Evolutionary conservation across 2,888 invertebrate genomes (phyloP).

Genomic region (Octonoba sinensis): DNA sequence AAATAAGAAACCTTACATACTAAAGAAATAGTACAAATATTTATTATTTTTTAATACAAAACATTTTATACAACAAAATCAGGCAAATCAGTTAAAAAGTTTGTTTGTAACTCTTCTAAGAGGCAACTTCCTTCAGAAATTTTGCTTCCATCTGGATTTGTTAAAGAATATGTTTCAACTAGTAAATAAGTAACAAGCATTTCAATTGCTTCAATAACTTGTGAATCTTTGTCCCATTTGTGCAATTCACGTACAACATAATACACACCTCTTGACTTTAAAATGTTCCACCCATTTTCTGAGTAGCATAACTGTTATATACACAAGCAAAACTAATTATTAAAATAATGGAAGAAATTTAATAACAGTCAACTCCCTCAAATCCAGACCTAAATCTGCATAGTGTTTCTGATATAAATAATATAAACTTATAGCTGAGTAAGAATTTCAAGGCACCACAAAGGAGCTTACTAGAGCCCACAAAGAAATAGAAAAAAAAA

Average conservation of each 20-base stretch:
- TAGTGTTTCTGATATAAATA: too few species aligned
- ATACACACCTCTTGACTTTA: constrained; percentile 23
- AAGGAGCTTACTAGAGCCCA: too few species aligned
- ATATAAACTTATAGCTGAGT: too few species aligned
- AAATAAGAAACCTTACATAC: too few species aligned
- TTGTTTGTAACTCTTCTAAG: constrained; percentile 11
- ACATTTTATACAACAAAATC: constrained; percentile 21
- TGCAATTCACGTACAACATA: constrained; percentile 29
- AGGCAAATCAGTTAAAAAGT: constrained; percentile 28
- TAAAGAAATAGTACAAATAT: too few species aligned
- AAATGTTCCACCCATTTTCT: constrained; percentile 33
- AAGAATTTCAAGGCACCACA: too few species aligned
- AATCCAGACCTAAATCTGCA: too few species aligned
- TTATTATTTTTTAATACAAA: too few species aligned
- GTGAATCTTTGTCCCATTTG: constrained; percentile 11
- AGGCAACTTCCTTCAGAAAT: neutral
- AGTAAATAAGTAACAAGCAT: constrained; percentile 23
- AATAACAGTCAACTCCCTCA: too few species aligned
- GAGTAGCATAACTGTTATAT: constrained; percentile 33
- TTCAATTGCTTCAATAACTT: constrained; percentile 27
- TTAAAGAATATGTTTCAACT: constrained; percentile 11
- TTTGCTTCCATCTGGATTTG: neutral
- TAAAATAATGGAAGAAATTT: too few species aligned
- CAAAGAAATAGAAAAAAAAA: too few species aligned
- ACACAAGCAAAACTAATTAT: too few species aligned